Evolutionary conservation across 2,888 invertebrate species (phyloP).

Genomic region (Caenorhabditis macrosperma): DNA sequence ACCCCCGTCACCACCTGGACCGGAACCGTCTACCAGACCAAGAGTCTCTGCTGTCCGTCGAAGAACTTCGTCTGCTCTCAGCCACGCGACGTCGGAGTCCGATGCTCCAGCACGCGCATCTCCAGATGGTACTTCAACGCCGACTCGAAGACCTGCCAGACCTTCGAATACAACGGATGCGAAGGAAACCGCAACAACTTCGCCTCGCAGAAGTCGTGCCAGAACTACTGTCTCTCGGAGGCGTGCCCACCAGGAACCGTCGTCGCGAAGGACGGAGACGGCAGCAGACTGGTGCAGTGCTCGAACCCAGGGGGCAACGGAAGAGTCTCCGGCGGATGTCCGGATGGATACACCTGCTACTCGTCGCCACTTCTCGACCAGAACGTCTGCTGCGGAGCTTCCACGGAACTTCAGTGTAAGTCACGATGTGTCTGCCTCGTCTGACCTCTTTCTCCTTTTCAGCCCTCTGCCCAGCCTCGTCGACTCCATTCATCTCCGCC

Average conservation of each 20-base stretch:
- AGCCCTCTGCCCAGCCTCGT: constrained; percentile 78
- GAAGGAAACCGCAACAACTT: constrained; percentile 80
- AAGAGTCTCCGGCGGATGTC: constrained; percentile 77
- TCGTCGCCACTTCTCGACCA: constrained; percentile 78
- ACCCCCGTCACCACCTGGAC: constrained; percentile 79
- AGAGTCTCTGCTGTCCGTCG: constrained; percentile 78
- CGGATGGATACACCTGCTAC: constrained; percentile 79
- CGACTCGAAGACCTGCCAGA: constrained; percentile 77
- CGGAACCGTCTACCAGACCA: constrained; percentile 78
- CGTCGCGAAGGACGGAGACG: constrained; percentile 77
- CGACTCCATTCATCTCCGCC: constrained; percentile 79
- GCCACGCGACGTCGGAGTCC: constrained; percentile 77
- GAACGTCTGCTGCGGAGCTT: constrained; percentile 79
- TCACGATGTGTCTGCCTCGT: not conserved
- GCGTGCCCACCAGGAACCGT: constrained; percentile 79
- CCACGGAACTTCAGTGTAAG: constrained; percentile 76
- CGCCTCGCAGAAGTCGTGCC: constrained; percentile 77
- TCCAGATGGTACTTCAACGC: constrained; percentile 79
- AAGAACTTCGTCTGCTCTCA: constrained; percentile 79
- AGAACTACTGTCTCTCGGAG: constrained; percentile 79
- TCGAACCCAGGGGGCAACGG: constrained; percentile 73
- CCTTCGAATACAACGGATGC: constrained; percentile 80
- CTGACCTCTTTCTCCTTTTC: constrained; percentile 34
- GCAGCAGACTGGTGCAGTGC: constrained; percentile 74
- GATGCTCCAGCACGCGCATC: constrained; percentile 71